These are phyloP conservation scores for Thermophis baileyi DNA, from an alignment of 2,113 vertebrate species.

Conservation along the genomic window DNA sequence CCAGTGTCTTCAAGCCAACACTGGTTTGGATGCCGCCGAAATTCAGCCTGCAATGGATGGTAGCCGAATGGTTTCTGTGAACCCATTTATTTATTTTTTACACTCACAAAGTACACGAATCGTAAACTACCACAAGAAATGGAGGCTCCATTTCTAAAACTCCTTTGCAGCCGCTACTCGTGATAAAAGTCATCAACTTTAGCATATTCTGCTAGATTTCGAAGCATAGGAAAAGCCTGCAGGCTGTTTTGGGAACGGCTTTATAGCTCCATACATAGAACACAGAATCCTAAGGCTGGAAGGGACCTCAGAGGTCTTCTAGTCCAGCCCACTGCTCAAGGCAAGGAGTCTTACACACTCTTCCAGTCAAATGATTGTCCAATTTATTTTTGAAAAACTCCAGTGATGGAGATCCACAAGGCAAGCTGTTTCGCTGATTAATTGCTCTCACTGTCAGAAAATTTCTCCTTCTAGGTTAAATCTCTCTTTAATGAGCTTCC, in stretches of 20 bases:
- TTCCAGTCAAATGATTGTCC: neutral
- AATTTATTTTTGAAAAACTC: neutral
- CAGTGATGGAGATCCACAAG: neutral
- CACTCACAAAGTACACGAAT: neutral
- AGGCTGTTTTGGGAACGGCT: neutral
- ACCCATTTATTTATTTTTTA: neutral
- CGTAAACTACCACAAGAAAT: neutral
- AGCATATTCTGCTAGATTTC: neutral
- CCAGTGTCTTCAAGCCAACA: neutral
- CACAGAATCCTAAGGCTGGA: neutral
- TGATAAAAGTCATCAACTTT: neutral
- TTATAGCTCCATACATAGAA: neutral
- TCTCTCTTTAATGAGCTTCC: neutral
- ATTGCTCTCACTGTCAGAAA: neutral
- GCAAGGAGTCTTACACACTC: neutral
- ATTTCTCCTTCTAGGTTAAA: neutral
- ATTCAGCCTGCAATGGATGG: neutral
- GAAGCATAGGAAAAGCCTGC: neutral
- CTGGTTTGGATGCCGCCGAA: neutral
- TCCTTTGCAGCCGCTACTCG: neutral
- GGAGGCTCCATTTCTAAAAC: neutral
- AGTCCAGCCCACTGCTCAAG: neutral
- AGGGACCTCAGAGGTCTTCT: neutral
- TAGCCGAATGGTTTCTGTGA: neutral
- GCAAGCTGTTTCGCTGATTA: neutral